Conservation (phyloP, 2,888 invertebrate genomes). For the Calephelis perditalis region DNA sequence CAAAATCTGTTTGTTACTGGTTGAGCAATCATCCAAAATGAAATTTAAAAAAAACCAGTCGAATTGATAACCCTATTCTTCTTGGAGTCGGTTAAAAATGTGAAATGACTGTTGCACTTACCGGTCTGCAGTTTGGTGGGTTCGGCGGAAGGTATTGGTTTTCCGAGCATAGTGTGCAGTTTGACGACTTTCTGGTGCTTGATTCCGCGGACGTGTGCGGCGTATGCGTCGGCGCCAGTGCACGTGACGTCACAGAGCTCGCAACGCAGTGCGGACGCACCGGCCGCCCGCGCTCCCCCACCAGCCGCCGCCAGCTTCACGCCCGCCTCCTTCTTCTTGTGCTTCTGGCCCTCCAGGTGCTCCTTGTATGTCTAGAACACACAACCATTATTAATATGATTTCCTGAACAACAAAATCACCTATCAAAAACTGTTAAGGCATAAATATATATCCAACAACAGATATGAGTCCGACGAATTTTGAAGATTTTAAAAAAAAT, state of each 20-base stretch:
- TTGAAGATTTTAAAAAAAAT: no score
- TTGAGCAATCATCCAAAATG: no score
- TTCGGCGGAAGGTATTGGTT: constrained; percentile 97
- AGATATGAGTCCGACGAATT: no score
- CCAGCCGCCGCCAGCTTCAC: constrained; percentile 80
- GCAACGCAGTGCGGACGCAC: constrained; percentile 85
- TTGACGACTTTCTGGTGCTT: constrained; percentile 99
- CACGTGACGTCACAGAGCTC: constrained; percentile 99
- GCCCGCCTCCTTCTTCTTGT: constrained; percentile 97
- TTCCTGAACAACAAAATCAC: no score
- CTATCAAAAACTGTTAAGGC: no score
- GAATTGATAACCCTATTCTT: no score
- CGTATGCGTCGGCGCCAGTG: constrained; percentile 98
- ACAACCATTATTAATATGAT: no score
- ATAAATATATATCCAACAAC: no score
- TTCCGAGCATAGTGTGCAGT: constrained; percentile 97
- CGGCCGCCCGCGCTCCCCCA: constrained; percentile 74
- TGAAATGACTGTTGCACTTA: constrained; percentile 17
- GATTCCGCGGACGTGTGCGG: constrained; percentile 97
- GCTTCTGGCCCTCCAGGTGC: constrained; percentile 98
- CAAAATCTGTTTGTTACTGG: no score
- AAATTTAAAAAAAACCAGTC: no score
- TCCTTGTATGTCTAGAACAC: constrained; percentile 79
- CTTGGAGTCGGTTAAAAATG: no score
- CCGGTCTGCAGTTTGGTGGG: constrained; percentile 88